These are phyloP conservation scores for Ridgeia piscesae DNA, from an alignment of 1,140 invertebrate genomes.

Conservation along the genomic window DNA sequence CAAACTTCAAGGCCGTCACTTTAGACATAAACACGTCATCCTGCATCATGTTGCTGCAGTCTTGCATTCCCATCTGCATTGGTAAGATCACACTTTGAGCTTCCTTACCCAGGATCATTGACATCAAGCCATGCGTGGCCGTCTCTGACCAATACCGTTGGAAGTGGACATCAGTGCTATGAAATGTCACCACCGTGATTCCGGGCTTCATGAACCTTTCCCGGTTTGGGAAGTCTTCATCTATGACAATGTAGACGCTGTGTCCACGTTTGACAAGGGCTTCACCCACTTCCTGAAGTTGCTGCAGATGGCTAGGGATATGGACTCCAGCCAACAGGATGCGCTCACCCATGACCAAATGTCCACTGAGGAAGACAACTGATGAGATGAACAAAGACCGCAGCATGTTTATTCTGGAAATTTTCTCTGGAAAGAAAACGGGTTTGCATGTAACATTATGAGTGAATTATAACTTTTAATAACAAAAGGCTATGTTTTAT, in stretches of 20 bases:
- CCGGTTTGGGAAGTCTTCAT: background rate
- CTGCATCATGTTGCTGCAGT: constrained; percentile 17
- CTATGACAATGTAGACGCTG: background rate
- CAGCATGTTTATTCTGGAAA: background rate
- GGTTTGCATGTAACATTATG: background rate
- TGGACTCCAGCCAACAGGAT: background rate
- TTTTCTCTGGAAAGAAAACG: background rate
- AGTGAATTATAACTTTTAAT: too few relatives aligned
- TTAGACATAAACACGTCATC: constrained; percentile 6
- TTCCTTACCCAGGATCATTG: background rate
- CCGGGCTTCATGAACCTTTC: background rate
- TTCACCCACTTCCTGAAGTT: background rate
- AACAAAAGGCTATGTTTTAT: too few relatives aligned
- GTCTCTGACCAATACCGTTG: background rate
- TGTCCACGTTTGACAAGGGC: background rate
- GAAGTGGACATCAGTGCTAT: background rate
- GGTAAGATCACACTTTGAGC: background rate
- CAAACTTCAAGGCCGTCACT: constrained; percentile 10
- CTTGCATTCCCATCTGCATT: background rate
- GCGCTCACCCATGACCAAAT: background rate
- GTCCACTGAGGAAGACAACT: background rate
- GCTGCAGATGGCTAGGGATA: background rate
- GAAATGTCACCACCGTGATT: background rate
- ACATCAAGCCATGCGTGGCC: background rate
- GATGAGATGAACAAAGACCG: background rate